Percentiles rank a stretch among this genome's conserved stretches.
Evolutionary conservation across 2,113 vertebrate genomes (phyloP).

Genomic region (Platichthys stellatus): DNA sequence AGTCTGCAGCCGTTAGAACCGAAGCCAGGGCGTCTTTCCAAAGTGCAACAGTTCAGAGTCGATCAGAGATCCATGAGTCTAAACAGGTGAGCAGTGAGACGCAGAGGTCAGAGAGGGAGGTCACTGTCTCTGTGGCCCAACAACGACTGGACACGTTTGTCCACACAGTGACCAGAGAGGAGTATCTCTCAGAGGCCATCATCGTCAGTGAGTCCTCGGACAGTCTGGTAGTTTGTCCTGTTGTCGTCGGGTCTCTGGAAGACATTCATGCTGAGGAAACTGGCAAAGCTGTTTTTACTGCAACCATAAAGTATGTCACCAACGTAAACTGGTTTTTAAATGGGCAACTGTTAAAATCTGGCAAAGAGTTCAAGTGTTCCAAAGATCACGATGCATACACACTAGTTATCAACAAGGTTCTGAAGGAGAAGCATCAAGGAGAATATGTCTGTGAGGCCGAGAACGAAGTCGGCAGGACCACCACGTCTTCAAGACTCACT

Average conservation of each 20-base stretch:
- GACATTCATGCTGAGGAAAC: constrained; percentile 83
- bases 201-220: constrained; percentile 53
- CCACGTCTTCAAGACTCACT: constrained; percentile 89
- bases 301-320: constrained; percentile 81
- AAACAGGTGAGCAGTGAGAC: constrained; percentile 63
- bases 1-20: constrained; percentile 68
- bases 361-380: constrained; percentile 92
- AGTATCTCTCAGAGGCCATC: constrained; percentile 67
- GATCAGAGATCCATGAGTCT: constrained; percentile 61
- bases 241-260: constrained; percentile 77
- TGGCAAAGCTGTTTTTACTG: constrained; percentile 71
- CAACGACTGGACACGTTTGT: constrained; percentile 57
- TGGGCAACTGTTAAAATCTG: constrained; percentile 85
- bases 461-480: constrained; percentile 87
- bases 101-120: constrained; percentile 65
- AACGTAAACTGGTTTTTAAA: constrained; percentile 90
- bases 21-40: constrained; percentile 66
- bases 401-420: constrained; percentile 83
- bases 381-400: constrained; percentile 85
- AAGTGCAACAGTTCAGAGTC: constrained; percentile 49
- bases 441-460: constrained; percentile 90
- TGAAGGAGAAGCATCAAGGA: constrained; percentile 88
- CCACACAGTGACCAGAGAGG: constrained; percentile 67
- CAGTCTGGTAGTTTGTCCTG: constrained; percentile 57
- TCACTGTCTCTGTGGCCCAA: constrained; percentile 41